A percentile compares a stretch with the other conserved stretches of the same genome.
Conservation (phyloP, 2,113 vertebrate genomes). For the Accipiter cooperii region DNA sequence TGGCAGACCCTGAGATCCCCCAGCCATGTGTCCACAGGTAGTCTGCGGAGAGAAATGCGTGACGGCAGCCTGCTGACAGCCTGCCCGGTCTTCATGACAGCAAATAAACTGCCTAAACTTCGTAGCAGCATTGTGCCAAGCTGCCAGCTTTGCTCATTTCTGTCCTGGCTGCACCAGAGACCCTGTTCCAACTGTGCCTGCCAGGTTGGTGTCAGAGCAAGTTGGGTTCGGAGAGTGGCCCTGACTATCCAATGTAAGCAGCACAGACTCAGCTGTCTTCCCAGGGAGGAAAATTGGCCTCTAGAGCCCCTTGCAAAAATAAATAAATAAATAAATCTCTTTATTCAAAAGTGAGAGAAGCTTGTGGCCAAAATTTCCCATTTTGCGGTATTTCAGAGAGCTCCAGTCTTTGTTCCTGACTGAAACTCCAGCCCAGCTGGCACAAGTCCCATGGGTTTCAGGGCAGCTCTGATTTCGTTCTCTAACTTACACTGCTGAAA, state of each 20-base stretch:
- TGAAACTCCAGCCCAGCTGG: neutral
- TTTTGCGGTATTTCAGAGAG: neutral
- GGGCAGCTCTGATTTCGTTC: neutral
- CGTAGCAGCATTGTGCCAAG: rapidly evolving
- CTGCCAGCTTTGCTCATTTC: neutral
- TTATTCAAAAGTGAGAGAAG: neutral
- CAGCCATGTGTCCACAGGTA: neutral
- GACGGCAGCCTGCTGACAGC: neutral
- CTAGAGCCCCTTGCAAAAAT: neutral
- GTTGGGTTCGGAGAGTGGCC: neutral
- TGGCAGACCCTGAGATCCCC: neutral
- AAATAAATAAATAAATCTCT: neutral
- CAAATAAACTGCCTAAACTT: neutral
- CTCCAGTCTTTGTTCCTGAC: neutral
- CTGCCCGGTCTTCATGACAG: neutral
- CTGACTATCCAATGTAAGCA: neutral
- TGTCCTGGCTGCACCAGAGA: neutral
- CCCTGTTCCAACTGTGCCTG: neutral
- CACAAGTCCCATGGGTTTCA: neutral
- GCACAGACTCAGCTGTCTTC: neutral
- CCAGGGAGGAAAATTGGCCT: neutral
- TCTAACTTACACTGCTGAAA: neutral
- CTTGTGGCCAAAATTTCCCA: neutral
- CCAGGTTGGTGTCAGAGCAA: neutral
- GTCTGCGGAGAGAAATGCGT: neutral